A percentile compares a stretch with the other conserved stretches of the same genome.
phyloP scores from a whole-genome alignment of 2,888 invertebrate species.

The Cerastoderma edule region DNA sequence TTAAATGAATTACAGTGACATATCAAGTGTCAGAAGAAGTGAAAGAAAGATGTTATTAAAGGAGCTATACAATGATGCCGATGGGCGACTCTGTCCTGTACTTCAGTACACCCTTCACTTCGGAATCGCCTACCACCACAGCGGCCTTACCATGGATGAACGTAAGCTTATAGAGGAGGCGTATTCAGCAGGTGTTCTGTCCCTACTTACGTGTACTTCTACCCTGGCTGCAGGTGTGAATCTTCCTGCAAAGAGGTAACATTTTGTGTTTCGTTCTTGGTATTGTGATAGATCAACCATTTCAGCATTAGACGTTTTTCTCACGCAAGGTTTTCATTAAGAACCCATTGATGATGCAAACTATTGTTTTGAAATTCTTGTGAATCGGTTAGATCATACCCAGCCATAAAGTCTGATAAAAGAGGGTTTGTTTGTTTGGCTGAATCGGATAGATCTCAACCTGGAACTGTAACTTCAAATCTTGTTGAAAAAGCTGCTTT shows the following conservation, averaged over 20 bases:
- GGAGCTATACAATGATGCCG: slow-evolving; percentile 88
- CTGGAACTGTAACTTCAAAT: too few relatives aligned
- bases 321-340: too few relatives aligned
- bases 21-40: slow-evolving; percentile 86
- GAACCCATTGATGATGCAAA: too few relatives aligned
- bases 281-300: too few relatives aligned
- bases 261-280: too few relatives aligned
- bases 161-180: slow-evolving; percentile 90
- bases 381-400: too few relatives aligned
- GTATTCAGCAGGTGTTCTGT: slow-evolving; percentile 92
- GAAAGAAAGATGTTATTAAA: slow-evolving; percentile 86
- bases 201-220: slow-evolving; percentile 96
- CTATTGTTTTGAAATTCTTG: too few relatives aligned
- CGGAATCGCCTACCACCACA: slow-evolving; percentile 97
- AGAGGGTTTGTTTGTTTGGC: too few relatives aligned
- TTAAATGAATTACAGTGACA: slow-evolving; percentile 85
- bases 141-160: slow-evolving; percentile 93
- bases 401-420: too few relatives aligned
- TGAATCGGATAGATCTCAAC: too few relatives aligned
- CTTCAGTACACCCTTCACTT: slow-evolving; percentile 89
- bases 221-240: slow-evolving; percentile 99
- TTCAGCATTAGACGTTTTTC: too few relatives aligned
- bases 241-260: slow-evolving; percentile 93
- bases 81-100: slow-evolving; percentile 88
- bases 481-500: too few relatives aligned